phyloP scores from a whole-genome alignment of 2,113 vertebrate species.

The Alethe castanea region DNA sequence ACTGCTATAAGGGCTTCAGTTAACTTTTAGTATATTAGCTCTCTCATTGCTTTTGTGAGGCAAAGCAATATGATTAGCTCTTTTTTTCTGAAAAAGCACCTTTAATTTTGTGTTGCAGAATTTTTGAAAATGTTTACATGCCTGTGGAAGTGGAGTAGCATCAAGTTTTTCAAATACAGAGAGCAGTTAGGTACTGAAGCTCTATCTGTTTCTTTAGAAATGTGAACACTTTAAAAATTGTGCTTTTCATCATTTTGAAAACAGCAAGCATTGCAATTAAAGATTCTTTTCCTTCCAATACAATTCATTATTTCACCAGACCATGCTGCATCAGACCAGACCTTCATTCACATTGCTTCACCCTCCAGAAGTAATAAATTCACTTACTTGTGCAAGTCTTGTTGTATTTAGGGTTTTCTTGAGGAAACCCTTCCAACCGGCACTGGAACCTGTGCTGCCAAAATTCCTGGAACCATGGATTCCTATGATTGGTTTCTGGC shows the following conservation, averaged over 20 bases:
- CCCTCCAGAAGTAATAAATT: background rate
- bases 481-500: slow-evolving; percentile 91
- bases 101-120: background rate
- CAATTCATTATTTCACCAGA: background rate
- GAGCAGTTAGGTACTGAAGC: background rate
- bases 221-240: background rate
- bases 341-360: background rate
- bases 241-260: background rate
- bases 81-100: background rate
- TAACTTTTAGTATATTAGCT: background rate
- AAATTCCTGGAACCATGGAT: slow-evolving; percentile 98
- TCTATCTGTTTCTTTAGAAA: background rate
- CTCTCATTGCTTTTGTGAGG: background rate
- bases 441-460: slow-evolving; percentile 98
- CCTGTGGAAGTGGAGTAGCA: background rate
- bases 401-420: slow-evolving; percentile 92
- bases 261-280: background rate
- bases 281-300: background rate
- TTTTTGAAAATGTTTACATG: background rate
- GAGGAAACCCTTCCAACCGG: slow-evolving; percentile 86
- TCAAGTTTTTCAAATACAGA: background rate
- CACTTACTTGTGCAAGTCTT: slow-evolving; percentile 94
- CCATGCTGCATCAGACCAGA: background rate
- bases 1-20: background rate
- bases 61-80: background rate